phyloP scores from a whole-genome alignment of 2,797 vertebrate genomes.

The Spea hammondii region DNA sequence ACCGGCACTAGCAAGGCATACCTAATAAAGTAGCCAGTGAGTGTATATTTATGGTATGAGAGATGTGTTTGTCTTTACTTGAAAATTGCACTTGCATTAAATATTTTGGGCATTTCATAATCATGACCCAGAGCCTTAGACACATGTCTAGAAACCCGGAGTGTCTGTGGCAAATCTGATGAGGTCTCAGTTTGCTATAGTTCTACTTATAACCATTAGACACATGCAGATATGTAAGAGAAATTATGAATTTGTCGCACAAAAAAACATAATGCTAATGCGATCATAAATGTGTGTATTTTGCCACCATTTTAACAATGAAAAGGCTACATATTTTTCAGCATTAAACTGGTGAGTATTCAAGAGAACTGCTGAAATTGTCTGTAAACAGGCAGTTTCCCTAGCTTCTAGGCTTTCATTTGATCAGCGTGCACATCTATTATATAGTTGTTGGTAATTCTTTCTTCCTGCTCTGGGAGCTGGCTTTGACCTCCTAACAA shows the following conservation, averaged over 20 bases:
- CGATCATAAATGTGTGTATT: neutral
- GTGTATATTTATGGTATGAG: too few species aligned
- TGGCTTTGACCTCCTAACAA: slow-evolving; percentile 83
- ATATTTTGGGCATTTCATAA: neutral
- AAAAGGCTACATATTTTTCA: neutral
- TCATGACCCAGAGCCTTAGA: too few species aligned
- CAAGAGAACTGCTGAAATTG: neutral
- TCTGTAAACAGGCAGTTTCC: slow-evolving; percentile 24
- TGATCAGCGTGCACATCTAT: slow-evolving; percentile 66
- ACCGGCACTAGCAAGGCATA: too few species aligned
- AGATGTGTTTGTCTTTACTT: neutral
- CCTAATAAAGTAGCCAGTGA: too few species aligned
- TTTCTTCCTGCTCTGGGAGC: slow-evolving; percentile 70
- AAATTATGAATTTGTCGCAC: neutral
- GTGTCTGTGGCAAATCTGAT: too few species aligned
- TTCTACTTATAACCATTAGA: too few species aligned
- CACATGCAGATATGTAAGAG: neutral
- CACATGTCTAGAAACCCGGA: too few species aligned
- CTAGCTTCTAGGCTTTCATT: slow-evolving; percentile 22
- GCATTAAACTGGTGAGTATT: neutral
- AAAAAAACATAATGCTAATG: neutral
- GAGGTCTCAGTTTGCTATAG: too few species aligned
- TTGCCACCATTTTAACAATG: neutral
- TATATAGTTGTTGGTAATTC: slow-evolving; percentile 70
- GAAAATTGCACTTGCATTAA: neutral